These are phyloP conservation scores for Momotus momota DNA, from an alignment of 2,797 vertebrate genomes.

Conservation along the genomic window DNA sequence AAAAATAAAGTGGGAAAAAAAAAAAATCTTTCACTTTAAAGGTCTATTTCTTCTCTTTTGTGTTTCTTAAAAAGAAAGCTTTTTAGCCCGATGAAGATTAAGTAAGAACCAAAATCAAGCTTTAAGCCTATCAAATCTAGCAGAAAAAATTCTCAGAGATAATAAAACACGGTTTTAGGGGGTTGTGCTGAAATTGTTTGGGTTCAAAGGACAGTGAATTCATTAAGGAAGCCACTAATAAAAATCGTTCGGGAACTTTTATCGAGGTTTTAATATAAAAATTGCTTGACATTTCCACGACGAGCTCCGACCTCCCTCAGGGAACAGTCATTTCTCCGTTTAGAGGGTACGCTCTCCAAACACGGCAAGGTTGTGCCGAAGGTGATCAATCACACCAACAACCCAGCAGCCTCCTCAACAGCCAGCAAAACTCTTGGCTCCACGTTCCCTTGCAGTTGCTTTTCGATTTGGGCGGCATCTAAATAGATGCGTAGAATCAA, in stretches of 20 bases:
- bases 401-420: conserved; percentile 80
- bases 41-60: not conserved
- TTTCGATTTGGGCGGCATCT: conserved; percentile 55
- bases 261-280: conserved; percentile 86
- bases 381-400: conserved; percentile 84
- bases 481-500: conserved; percentile 71
- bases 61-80: not conserved
- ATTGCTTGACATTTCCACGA: conserved; percentile 87
- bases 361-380: conserved; percentile 79
- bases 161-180: conserved; percentile 3
- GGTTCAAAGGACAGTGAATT: conserved; percentile 73
- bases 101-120: not conserved
- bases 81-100: conserved; percentile 9
- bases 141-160: not conserved
- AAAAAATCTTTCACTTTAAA: conserved; percentile 4
- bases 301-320: conserved; percentile 55
- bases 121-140: not conserved
- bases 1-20: not conserved
- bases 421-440: conserved; percentile 71
- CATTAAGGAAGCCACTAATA: conserved; percentile 80
- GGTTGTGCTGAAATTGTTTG: conserved; percentile 48
- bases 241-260: conserved; percentile 84
- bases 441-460: conserved; percentile 61
- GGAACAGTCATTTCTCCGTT: conserved; percentile 79
- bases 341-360: conserved; percentile 67